phyloP scores from a whole-genome alignment of 2,797 vertebrate genomes.

The Gadopsis marmoratus region DNA sequence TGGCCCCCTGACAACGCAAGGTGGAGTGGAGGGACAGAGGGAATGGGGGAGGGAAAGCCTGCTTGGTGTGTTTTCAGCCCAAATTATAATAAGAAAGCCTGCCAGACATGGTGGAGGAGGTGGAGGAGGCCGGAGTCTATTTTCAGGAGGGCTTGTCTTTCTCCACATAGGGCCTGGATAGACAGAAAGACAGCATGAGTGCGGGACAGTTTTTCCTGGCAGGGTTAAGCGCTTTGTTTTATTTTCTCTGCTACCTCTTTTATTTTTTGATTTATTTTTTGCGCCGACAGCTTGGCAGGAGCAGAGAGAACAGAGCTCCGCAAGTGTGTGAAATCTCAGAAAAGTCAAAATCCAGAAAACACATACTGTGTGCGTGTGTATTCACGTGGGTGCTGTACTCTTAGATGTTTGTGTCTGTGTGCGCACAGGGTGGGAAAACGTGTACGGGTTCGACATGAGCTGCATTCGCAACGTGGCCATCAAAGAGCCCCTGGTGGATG shows the following conservation, averaged over 20 bases:
- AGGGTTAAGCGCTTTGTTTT: constrained; percentile 56
- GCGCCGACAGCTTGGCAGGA: constrained; percentile 47
- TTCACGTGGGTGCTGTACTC: neutral
- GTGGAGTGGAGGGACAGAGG: constrained; percentile 61
- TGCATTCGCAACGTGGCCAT: constrained; percentile 98
- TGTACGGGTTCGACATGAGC: constrained; percentile 99
- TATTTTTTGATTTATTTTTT: constrained; percentile 18
- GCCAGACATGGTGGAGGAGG: constrained; percentile 72
- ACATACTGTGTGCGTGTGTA: neutral
- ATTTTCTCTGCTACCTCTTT: constrained; percentile 34
- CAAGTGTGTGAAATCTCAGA: neutral
- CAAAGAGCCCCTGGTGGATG: constrained; percentile 97
- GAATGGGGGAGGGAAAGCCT: constrained; percentile 56
- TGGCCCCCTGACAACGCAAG: constrained; percentile 63
- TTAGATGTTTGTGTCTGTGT: constrained; percentile 37
- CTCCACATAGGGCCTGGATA: constrained; percentile 44
- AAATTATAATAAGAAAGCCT: constrained; percentile 59
- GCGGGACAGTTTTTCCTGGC: constrained; percentile 46
- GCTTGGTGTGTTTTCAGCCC: constrained; percentile 54
- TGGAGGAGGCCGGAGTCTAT: constrained; percentile 69
- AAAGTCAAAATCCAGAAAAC: constrained; percentile 10
- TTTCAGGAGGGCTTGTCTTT: constrained; percentile 65
- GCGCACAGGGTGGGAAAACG: constrained; percentile 96
- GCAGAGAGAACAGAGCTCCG: constrained; percentile 18
- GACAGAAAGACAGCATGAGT: constrained; percentile 48